phyloP scores from a whole-genome alignment of 2,113 vertebrate genomes.

The Pangasianodon gigas region DNA sequence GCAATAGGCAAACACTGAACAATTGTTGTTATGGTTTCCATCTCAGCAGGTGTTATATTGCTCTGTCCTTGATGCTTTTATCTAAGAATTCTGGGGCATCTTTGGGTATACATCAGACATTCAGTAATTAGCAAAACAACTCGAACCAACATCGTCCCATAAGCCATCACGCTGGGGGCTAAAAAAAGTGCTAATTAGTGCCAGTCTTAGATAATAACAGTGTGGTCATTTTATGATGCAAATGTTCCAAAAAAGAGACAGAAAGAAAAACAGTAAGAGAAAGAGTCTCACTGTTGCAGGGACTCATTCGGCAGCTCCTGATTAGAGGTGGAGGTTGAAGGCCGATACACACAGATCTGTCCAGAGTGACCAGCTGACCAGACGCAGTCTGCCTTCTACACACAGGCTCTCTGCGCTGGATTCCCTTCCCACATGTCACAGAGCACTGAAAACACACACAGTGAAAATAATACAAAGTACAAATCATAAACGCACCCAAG shows the following conservation, averaged over 20 bases:
- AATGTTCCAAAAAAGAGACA: not conserved
- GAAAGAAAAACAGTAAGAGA: not conserved
- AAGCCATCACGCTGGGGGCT: not conserved
- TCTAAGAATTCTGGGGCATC: not conserved
- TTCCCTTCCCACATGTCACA: conserved; percentile 83
- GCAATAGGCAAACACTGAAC: conserved; percentile 1
- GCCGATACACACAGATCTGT: conserved; percentile 68
- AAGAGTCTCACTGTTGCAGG: conserved; percentile 82
- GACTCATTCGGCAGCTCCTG: conserved; percentile 79
- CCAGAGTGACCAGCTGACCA: conserved; percentile 74
- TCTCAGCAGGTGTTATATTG: not conserved
- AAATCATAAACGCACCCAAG: not conserved
- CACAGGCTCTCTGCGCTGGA: conserved; percentile 78
- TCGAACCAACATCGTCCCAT: not conserved
- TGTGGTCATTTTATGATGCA: not conserved
- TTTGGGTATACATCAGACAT: not conserved
- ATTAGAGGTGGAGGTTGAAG: conserved; percentile 72
- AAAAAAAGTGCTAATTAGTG: not conserved
- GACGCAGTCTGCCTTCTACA: conserved; percentile 78
- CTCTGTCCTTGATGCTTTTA: not conserved
- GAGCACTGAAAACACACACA: conserved; percentile 79
- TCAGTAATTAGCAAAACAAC: not conserved
- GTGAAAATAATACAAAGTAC: not conserved
- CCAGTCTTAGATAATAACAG: not conserved
- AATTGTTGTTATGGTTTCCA: not conserved